Evolutionary conservation across 1,140 invertebrate genomes (phyloP).

Genomic region (Drosophila kikkawai): DNA sequence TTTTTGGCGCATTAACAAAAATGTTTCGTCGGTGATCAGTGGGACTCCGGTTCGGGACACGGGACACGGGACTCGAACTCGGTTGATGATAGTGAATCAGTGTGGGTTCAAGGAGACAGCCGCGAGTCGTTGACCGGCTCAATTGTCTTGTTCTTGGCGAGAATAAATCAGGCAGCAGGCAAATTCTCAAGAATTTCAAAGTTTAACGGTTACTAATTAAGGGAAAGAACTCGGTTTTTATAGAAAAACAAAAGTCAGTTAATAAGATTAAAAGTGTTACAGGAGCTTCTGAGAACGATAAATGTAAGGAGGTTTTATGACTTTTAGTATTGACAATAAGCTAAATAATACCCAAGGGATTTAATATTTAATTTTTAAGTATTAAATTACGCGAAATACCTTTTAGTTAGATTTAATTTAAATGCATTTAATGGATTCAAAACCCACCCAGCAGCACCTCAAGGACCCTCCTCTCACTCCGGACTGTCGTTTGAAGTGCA

Average conservation of each 20-base stretch:
- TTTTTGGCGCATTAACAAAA: conserved; percentile 71
- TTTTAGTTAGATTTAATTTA: neutral
- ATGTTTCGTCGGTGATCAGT: conserved; percentile 44
- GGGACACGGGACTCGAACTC: conserved; percentile 3
- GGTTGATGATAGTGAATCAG: conserved; percentile 32
- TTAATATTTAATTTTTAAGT: neutral
- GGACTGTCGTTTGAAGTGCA: conserved; percentile 48
- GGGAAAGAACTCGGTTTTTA: neutral
- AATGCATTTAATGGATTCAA: neutral
- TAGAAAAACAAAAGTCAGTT: neutral
- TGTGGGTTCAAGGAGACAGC: conserved; percentile 49
- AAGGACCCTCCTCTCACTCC: conserved; percentile 1
- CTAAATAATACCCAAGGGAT: neutral
- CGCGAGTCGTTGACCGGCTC: conserved; percentile 53
- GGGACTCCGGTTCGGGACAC: neutral
- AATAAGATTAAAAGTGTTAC: neutral
- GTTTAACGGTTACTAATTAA: conserved; percentile 52
- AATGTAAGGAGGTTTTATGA: neutral
- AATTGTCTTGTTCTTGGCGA: conserved; percentile 44
- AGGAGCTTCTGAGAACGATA: neutral
- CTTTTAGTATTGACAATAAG: neutral
- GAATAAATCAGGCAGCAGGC: conserved; percentile 12
- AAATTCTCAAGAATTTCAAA: conserved; percentile 49
- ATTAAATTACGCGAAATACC: neutral
- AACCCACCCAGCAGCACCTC: neutral